Evolutionary conservation across 2,113 vertebrate genomes (phyloP), one percentile per base, ranked within the genome.

Genomic region (Illadopsis cleaveri): DNA sequence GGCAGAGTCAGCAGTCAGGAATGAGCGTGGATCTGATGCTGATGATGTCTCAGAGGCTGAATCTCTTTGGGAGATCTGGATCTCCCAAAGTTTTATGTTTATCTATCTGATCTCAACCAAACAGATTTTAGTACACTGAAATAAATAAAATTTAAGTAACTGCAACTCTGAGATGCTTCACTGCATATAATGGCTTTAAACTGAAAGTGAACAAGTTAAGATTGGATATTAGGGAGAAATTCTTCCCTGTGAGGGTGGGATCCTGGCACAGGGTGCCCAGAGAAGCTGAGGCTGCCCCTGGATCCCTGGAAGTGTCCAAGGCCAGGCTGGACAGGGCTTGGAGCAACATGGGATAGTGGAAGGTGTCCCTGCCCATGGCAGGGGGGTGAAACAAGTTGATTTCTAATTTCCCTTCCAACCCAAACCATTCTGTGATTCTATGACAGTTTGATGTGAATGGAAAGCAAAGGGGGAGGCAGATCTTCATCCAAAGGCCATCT

Each of bases 241-340:
- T 35, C 0, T 14, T 28, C 42, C 10, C 35, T 77, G 6, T 28
- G 68, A 73, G 40, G 15, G 18, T 28, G 77, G 2, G 20, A 5
- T 12, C 12, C 44, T 50, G 37, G 48, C 40, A 79, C 75, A 64
- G 48, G 18, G 1, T 66, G 11, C 21, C 42, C 50, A 56, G 62
- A 50, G 40, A 0, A 56, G 48, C 56, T 62, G 42, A 37, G 64
- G 42, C 42, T 77, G 48, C 25, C 18, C 25, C 79, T 58, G 82
- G 53, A 33, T 33, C 35, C 31, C 42, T 77, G 71, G n/a, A 1
- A 70, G 42, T 37, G 48, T 0, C 48, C 88, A 42, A 70, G 56
- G 31, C 7, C 79, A 37, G 64, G 12, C 0, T 48, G 64, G 69
- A 47, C 0, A 0, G 38, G 24, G 11, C n/a, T 82, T 82, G 78